These are phyloP conservation scores for Gastrophysa polygoni DNA, from an alignment of 2,888 invertebrate species.

Conservation along the genomic window DNA sequence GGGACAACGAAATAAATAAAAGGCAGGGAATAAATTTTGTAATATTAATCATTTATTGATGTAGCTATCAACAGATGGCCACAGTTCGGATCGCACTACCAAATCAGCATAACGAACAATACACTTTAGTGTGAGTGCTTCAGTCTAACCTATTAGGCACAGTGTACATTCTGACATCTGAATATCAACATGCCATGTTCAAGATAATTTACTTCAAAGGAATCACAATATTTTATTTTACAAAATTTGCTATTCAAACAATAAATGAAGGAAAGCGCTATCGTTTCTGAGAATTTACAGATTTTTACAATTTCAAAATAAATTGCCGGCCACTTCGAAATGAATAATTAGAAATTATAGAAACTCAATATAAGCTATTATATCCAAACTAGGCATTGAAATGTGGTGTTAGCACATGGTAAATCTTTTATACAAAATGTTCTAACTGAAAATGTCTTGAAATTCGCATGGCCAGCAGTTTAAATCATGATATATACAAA, in stretches of 20 bases:
- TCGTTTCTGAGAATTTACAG: background rate
- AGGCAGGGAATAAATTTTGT: slow-evolving; percentile 15
- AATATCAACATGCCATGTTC: slow-evolving; percentile 52
- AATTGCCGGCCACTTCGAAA: too few relatives aligned
- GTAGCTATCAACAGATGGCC: slow-evolving; percentile 57
- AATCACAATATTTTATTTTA: background rate
- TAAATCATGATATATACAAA: too few relatives aligned
- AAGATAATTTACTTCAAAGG: slow-evolving; percentile 19
- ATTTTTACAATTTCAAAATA: slow-evolving; percentile 13
- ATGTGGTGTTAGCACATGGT: too few relatives aligned
- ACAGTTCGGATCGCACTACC: slow-evolving; percentile 55
- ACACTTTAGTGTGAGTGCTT: slow-evolving; percentile 38
- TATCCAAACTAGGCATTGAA: too few relatives aligned
- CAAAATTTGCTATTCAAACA: background rate
- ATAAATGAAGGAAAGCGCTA: background rate
- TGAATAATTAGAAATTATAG: too few relatives aligned
- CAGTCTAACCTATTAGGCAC: slow-evolving; percentile 57
- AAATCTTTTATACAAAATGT: too few relatives aligned
- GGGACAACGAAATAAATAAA: slow-evolving; percentile 5
- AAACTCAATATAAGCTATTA: too few relatives aligned
- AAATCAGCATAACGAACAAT: slow-evolving; percentile 41
- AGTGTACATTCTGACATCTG: slow-evolving; percentile 51
- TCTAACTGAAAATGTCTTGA: too few relatives aligned
- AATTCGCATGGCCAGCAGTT: too few relatives aligned
- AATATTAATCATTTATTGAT: slow-evolving; percentile 52